Conservation (phyloP, 2,888 invertebrate genomes). For the Marasmarcha lunaedactyla region DNA sequence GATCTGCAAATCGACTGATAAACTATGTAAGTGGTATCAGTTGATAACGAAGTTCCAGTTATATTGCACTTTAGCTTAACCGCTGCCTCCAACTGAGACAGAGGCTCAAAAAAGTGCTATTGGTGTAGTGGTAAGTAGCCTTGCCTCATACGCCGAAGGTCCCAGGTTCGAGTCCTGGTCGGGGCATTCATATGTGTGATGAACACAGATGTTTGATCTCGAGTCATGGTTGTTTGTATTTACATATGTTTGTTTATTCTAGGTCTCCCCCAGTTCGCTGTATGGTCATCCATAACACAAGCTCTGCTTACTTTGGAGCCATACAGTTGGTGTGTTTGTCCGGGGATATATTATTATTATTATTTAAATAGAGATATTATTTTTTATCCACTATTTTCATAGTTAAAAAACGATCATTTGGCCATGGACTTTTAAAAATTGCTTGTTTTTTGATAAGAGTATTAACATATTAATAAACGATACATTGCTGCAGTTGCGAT, state of each 20-base stretch:
- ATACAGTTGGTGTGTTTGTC: too few relatives aligned
- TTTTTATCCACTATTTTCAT: constrained; percentile 1
- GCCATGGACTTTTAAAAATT: constrained; percentile 3
- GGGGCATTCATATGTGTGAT: too few relatives aligned
- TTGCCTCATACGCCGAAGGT: too few relatives aligned
- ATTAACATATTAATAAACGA: too few relatives aligned
- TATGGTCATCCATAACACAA: too few relatives aligned
- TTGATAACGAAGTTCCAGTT: constrained; percentile 22
- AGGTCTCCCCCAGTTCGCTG: background rate
- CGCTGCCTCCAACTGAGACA: constrained; percentile 19
- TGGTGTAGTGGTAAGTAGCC: background rate
- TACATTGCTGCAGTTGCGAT: too few relatives aligned
- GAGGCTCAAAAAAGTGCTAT: constrained; percentile 55
- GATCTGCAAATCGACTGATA: constrained; percentile 25
- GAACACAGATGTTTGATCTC: background rate
- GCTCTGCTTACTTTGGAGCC: too few relatives aligned
- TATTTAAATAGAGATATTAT: background rate
- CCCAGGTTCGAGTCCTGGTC: too few relatives aligned
- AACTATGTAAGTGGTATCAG: constrained; percentile 11
- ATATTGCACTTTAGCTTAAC: constrained; percentile 57
- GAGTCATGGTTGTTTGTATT: background rate
- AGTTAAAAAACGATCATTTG: background rate
- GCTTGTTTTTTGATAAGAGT: too few relatives aligned
- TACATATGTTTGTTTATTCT: background rate
- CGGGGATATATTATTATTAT: too few relatives aligned